Evolutionary conservation across 2,888 invertebrate species (phyloP), one percentile per base, ranked within the genome.

Genomic region (Diogma glabrata): DNA sequence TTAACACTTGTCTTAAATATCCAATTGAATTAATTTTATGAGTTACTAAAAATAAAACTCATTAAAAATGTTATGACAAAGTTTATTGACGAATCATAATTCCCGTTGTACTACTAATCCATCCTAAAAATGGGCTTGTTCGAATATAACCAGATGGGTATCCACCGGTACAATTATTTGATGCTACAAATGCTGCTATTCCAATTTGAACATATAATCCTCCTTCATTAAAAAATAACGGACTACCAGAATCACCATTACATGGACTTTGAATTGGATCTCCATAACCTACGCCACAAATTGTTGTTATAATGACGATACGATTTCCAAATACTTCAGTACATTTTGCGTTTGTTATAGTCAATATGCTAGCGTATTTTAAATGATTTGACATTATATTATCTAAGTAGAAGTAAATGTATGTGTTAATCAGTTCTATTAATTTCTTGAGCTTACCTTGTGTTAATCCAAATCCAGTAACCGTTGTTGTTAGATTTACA

Each of bases 191-290:
- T 7, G 43, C 20, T n/a, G 23, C 43, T 22, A 43, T 4, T 5
- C 43, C 43, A 22, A 43, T 43, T 43, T 43, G 43, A 6, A 22
- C n/a, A 43, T 22, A 20, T n/a, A 3, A 4, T 20, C 22, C 22
- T 22, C 23, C 23, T 12, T n/a, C 4, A 12, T 43, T 12, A 3
- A 12, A 22, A n/a, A 43, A 20, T 23, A 43, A 43, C 3, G 43
- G 43, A 8, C 43, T 23, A 22, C 43, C 43, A 3, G 43, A 43
- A 43, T 43, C 43, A n/a, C 43, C 43, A 43, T 43, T 22, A 8
- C 43, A 43, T 7, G 23, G n/a, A 43, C 23, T 43, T 7, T 43
- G 43, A 12, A 12, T n/a, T 43, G 20, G 20, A 5, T 20, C 20
- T n/a, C 7, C 43, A 19, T 20, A n/a, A n/a, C 43, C 43, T 22